These are phyloP conservation scores for Sarcophaga peregrina DNA, from an alignment of 1,140 invertebrate species.

Conservation along the genomic window DNA sequence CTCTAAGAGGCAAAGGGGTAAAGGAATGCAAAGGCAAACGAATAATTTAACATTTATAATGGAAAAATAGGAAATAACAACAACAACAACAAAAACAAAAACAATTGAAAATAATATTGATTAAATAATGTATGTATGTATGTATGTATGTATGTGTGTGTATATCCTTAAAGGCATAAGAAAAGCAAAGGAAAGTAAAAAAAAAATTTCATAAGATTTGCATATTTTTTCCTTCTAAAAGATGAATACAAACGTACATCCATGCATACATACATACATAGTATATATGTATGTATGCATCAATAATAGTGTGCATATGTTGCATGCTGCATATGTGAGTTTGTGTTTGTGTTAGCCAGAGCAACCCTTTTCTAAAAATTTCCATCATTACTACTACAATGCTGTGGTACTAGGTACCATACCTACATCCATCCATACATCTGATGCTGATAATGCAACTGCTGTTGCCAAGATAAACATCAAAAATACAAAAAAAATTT, in stretches of 20 bases:
- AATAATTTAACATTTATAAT: conserved; percentile 35
- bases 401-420: neutral
- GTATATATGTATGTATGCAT: no score
- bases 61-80: no score
- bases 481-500: neutral
- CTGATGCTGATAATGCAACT: conserved; percentile 14
- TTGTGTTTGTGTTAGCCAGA: neutral
- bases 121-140: neutral
- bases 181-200: neutral
- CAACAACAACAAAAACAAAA: no score
- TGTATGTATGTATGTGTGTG: no score
- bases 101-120: neutral
- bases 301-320: no score
- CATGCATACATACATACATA: no score
- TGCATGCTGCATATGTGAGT: no score
- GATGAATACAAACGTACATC: no score
- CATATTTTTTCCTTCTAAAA: conserved; percentile 5
- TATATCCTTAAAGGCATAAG: neutral
- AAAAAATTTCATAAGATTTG: conserved; percentile 8
- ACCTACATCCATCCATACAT: neutral
- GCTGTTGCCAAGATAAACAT: conserved; percentile 38
- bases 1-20: neutral
- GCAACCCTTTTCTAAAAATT: conserved; percentile 20
- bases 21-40: neutral
- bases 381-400: neutral